Base-by-base conservation (phyloP, 1,140 invertebrate genomes). In the Ostrea denselamellosa region DNA sequence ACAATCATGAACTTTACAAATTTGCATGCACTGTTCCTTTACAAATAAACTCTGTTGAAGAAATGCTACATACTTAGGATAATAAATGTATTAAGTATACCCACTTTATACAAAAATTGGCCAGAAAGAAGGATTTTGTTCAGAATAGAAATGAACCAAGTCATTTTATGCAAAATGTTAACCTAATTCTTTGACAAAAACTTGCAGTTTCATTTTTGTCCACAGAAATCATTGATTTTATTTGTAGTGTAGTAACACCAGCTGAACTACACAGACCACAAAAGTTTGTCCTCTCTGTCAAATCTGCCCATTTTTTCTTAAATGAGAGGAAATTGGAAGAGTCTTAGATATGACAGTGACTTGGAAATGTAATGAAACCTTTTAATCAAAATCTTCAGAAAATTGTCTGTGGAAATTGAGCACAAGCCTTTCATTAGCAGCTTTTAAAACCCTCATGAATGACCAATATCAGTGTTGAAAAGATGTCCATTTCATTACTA, bases 311-410 rank as follows among this genome's bases (percentile, higher is more conserved):
- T 77, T 77, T 77, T 25, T 17, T 25, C 28, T 22, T 77, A 77
- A 77, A 77, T 77, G 68, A 77, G 68, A 77, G 68, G 68, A 77
- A 77, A 77, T 77, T 77, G 25, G 28, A 34, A 12, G 10, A 25
- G 28, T 77, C 25, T 25, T 77, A 77, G 8, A 77, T 25, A 25
- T 77, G 68, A 77, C 68, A 77, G 68, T 28, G 28, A 77, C 9
- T 28, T 28, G 68, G 28, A 77, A 77, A 1, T 77, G 68, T 77
- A 77, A 77, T 77, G 25, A 77, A 77, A 77, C n/a, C 28, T 22
- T 77, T 77, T 77, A 28, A 77, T 77, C 68, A 77, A 25, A 77
- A 77, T 77, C 25, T 77, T 28, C 68, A 17, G 68, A 77, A 77
- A 77, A 77, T 77, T 28, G 25, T 77, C 68, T 19, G 4, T 77